A percentile compares a stretch with the other conserved stretches of the same genome.
phyloP scores from a whole-genome alignment of 2,113 vertebrate genomes.

The Phasianus colchicus region DNA sequence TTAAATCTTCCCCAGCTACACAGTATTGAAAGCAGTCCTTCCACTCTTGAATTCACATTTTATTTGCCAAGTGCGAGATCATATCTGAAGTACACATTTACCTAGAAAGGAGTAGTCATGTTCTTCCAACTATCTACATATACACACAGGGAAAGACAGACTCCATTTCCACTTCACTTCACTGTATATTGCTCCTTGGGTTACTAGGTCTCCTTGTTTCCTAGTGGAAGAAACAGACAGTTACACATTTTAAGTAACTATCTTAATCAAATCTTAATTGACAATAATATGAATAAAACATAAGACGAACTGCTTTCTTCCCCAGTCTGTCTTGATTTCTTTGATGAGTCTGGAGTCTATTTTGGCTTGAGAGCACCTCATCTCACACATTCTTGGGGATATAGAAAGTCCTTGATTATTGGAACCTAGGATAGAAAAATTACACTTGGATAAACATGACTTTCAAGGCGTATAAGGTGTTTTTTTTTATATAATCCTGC shows the following conservation, averaged over 20 bases:
- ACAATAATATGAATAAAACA: neutral
- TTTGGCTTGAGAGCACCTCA: neutral
- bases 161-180: neutral
- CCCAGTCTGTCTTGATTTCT: neutral
- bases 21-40: neutral
- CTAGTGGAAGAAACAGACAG: neutral
- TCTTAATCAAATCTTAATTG: neutral
- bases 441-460: neutral
- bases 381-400: neutral
- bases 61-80: neutral
- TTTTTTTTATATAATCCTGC: neutral
- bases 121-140: neutral
- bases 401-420: neutral
- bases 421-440: neutral
- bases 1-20: neutral
- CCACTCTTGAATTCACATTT: neutral
- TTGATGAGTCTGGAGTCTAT: neutral
- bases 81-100: neutral
- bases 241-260: neutral
- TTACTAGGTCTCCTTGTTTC: neutral
- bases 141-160: neutral
- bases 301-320: neutral
- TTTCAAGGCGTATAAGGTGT: neutral
- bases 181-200: fast-evolving
- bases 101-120: neutral